Base-by-base conservation (phyloP, 2,797 vertebrate species). In the Lagodon rhomboides region DNA sequence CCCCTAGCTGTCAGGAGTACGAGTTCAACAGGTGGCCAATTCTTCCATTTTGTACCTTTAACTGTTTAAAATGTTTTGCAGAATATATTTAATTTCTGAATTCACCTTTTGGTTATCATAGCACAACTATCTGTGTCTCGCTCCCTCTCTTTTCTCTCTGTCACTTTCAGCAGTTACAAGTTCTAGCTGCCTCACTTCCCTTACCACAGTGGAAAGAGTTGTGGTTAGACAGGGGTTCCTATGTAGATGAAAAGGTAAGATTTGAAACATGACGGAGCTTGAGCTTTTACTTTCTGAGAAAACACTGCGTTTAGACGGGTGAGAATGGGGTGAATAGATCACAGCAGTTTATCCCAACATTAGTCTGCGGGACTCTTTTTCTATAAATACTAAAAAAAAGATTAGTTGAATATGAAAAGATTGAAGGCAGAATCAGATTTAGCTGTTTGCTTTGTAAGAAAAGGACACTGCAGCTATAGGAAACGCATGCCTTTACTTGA, bases 151-250 rank as follows among this genome's bases (percentile, higher is more conserved):
- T 18, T 10, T 61, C n/a, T 77, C 12, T 77, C 38, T 77, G 71
- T 71, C 55, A 69, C 66, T 73, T 55, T 75, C 59, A 79, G 68
- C 63, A 77, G 73, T 68, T 56, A 3, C 41, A 41, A 74, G 25
- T 63, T 63, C 27, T 12, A 54, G 75, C 82, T 43, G 74, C 73
- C 68, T 88, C 87, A 91, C 92, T 92, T 91, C 93, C 91, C 92
- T 93, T 89, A 90, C 91, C 89, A 86, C 90, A 90, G 93, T 94
- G 95, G 96, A 96, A 96, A 96, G 91, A 91, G 87, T 83, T 95
- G 96, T 60, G 90, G 96, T 96, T 95, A 90, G 81, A 93, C 91
- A 92, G 89, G 91, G 91, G 94, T 94, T 93, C 76, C 65, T 93
- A 80, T 88, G 83, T 79, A 91, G 93, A 94, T 94, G 51, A 92